Evolutionary conservation across 1,140 invertebrate genomes (phyloP), one percentile per base, ranked within the genome.

Genomic region (Drosophila athabasca): DNA sequence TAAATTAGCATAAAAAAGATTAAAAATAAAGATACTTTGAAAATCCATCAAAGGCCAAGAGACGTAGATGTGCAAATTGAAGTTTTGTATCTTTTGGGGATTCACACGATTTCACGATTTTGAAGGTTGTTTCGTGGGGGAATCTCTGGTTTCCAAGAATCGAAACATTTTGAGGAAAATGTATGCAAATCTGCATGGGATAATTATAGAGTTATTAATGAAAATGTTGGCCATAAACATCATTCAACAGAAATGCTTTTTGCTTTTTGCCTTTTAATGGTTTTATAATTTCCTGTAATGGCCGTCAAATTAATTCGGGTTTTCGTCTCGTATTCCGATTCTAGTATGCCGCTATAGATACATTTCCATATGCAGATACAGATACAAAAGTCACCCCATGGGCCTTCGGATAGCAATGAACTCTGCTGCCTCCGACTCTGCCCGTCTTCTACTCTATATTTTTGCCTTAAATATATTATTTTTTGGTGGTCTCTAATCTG

Each of bases 141-240:
- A 35, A 43, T 55, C 62, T 24, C 51, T 19, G 3, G 44, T 39
- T 79, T 79, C 39, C 39, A 73, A 76, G 76, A 79, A 79, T 48
- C 19, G 69, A 43, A 0, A 31, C n/a, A 44, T 48, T 57, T 6
- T 6, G 29, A 11, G 13, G 43, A 29, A 35, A 61, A 44, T 26
- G 15, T 51, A 58, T 50, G 54, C 68, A 73, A 72, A 72, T 62
- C 6, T 3, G 13, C 43, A 55, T 17, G 6, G n/a, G 19, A 43
- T 31, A 19, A 64, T 46, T 68, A 67, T 29, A 68, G 68, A 55
- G 49, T 57, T 69, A 68, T 41, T 53, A 35, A 61, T 71, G 46
- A 61, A 48, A 53, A 54, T 53, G 17, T 1, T 53, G 15, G 44
- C 31, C n/a, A 48, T 35, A 29, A 43, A 61, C 44, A 39, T 39